These are phyloP conservation scores for Ischnus inquisitorius DNA, from an alignment of 2,888 invertebrate genomes.

Conservation along the genomic window DNA sequence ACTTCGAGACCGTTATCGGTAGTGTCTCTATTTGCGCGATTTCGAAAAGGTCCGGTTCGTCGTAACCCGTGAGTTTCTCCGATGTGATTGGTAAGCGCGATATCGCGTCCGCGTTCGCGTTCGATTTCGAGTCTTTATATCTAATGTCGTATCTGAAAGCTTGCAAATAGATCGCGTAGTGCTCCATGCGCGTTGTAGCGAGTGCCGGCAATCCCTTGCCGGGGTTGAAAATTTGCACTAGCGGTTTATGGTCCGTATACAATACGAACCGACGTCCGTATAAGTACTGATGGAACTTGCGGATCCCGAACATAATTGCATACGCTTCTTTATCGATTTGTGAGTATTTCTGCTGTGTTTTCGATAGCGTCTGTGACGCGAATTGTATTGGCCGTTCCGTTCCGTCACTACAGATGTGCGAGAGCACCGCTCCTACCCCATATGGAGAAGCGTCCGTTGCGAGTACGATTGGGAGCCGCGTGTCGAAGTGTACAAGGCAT, in stretches of 20 bases:
- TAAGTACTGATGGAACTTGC: conserved; percentile 72
- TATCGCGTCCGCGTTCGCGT: conserved; percentile 52
- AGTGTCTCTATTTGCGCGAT: conserved; percentile 27
- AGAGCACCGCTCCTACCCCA: conserved; percentile 47
- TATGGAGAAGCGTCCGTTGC: conserved; percentile 41
- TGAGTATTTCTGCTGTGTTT: conserved; percentile 59
- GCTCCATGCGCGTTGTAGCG: conserved; percentile 73
- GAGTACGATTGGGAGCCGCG: background rate
- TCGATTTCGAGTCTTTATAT: conserved; percentile 36
- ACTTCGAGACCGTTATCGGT: conserved; percentile 28
- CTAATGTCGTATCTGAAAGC: conserved; percentile 49
- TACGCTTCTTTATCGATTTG: conserved; percentile 70
- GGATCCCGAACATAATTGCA: conserved; percentile 70
- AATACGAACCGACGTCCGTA: conserved; percentile 55
- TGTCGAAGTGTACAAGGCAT: conserved; percentile 28
- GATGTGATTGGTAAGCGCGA: conserved; percentile 25
- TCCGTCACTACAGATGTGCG: conserved; percentile 45
- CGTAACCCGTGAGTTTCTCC: background rate
- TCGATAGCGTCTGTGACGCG: conserved; percentile 64
- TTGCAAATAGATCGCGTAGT: conserved; percentile 75
- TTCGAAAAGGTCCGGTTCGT: conserved; percentile 36
- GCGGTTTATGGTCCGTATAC: conserved; percentile 73
- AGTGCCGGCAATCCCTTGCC: conserved; percentile 69
- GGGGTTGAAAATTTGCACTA: conserved; percentile 70
- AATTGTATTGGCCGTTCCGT: conserved; percentile 70